Evolutionary conservation across 2,888 invertebrate species (phyloP), one percentile per base, ranked within the genome.

Genomic region (Ophonus ardosiacus): DNA sequence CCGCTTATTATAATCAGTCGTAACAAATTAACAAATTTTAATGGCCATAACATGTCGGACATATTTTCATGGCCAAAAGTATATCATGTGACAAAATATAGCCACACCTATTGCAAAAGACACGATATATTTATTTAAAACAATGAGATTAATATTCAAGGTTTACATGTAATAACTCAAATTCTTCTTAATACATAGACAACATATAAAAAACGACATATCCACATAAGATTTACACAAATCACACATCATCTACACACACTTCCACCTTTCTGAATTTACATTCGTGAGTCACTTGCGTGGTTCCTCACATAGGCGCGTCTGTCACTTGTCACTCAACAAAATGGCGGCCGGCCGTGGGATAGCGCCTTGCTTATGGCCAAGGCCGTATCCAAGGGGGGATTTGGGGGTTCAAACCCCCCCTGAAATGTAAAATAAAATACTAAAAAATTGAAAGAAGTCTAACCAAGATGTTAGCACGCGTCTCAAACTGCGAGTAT

Each of bases 281-380:
- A 68, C 71, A 68, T 43, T 61, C 15, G 79, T 61, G 79, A 79
- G 59, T 59, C 61, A 61, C 61, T 51, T 57, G 74, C 56, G 74
- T 74, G 74, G 74, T 74, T 17, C 74, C 21, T 57, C 57, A 21
- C 78, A 59, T 18, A 79, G 79, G 79, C 59, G 79, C 79, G 79
- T 79, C 79, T 31, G 43, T 74, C 71, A 74, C 71, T 74, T 74
- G 71, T 74, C 71, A 74, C 71, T 74, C 71, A 74, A 31, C 71
- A 74, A 74, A 43, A 74, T 74, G 71, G 71, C 71, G 43, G 68
- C n/a, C 38, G n/a, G 13, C 43, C 71, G 71, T 74, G 71, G 71
- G 71, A 74, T 43, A 18, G 51, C 43, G 10, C 43, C 8, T 51
- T 13, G 10, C 43, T 31, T 31, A 5, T 31, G 31, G 31, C 31